Conservation (phyloP, 1,140 invertebrate species). For the Zaprionus davidi region DNA sequence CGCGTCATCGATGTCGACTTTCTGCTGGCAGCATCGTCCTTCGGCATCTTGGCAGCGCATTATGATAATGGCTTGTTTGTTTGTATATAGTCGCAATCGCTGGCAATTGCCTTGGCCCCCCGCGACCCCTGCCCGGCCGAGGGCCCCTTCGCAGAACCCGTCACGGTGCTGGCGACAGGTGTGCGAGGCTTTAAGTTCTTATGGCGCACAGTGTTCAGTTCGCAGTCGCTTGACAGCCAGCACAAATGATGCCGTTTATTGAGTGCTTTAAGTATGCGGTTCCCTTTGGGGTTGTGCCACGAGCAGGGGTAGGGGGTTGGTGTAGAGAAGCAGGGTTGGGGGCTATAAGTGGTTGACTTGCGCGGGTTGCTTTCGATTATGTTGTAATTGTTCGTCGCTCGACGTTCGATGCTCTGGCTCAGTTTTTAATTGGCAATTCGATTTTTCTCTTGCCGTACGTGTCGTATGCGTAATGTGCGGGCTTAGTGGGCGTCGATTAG, state of each 20-base stretch:
- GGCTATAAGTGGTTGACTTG: background rate
- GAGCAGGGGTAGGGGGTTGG: background rate
- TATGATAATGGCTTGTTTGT: slow-evolving; percentile 82
- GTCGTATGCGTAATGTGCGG: slow-evolving; percentile 77
- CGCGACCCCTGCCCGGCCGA: background rate
- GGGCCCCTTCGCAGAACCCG: background rate
- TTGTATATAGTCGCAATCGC: slow-evolving; percentile 54
- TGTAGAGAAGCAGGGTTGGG: background rate
- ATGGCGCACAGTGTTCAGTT: slow-evolving; percentile 19
- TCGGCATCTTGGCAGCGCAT: slow-evolving; percentile 54
- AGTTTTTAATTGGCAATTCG: slow-evolving; percentile 78
- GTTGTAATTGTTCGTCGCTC: slow-evolving; percentile 54
- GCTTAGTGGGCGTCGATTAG: slow-evolving; percentile 65
- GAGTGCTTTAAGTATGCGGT: slow-evolving; percentile 64
- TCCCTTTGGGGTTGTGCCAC: background rate
- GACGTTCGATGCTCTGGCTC: slow-evolving; percentile 15
- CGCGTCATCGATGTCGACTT: slow-evolving; percentile 45
- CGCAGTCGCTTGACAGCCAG: slow-evolving; percentile 41
- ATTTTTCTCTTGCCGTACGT: slow-evolving; percentile 61
- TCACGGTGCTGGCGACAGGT: slow-evolving; percentile 42
- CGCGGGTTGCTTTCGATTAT: slow-evolving; percentile 41
- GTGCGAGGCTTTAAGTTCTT: slow-evolving; percentile 61
- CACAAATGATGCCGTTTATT: slow-evolving; percentile 74
- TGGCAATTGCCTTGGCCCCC: slow-evolving; percentile 24
- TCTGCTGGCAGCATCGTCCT: slow-evolving; percentile 29